Conservation (phyloP, 1,140 invertebrate genomes). For the Phenacoccus solenopsis region DNA sequence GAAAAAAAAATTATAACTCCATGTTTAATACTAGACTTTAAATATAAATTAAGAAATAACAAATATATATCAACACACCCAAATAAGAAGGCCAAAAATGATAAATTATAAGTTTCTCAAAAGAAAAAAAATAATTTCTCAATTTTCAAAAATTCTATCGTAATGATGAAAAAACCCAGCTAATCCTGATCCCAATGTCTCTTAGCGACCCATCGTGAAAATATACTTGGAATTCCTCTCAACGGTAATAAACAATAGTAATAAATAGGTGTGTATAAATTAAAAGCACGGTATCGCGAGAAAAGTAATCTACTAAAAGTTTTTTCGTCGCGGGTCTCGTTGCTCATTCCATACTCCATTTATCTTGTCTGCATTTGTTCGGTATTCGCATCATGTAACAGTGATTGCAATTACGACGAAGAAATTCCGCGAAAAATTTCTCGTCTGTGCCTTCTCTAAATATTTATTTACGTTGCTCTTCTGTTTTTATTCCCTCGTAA, state of each 20-base stretch:
- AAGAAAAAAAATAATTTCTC: too few relatives aligned
- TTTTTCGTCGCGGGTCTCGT: not conserved
- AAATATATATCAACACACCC: too few relatives aligned
- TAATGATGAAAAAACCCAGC: too few relatives aligned
- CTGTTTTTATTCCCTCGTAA: not conserved
- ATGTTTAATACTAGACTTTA: too few relatives aligned
- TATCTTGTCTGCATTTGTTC: not conserved
- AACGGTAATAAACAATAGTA: not conserved
- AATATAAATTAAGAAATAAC: too few relatives aligned
- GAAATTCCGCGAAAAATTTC: not conserved
- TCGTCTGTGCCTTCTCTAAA: not conserved
- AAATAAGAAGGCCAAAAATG: too few relatives aligned
- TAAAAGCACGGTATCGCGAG: not conserved
- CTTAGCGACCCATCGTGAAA: too few relatives aligned
- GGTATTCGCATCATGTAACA: not conserved
- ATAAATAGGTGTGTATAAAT: slow-evolving; percentile 3
- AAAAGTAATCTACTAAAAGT: not conserved
- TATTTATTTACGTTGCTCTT: not conserved
- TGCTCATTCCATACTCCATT: not conserved
- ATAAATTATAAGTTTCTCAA: too few relatives aligned
- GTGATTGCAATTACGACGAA: not conserved
- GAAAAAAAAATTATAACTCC: too few relatives aligned
- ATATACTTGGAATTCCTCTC: not conserved
- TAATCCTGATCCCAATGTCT: too few relatives aligned
- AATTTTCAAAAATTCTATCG: too few relatives aligned